Evolutionary conservation across 2,888 invertebrate species (phyloP), one percentile per base, ranked within the genome.

Genomic region (Sinodicranocentrus sp.): DNA sequence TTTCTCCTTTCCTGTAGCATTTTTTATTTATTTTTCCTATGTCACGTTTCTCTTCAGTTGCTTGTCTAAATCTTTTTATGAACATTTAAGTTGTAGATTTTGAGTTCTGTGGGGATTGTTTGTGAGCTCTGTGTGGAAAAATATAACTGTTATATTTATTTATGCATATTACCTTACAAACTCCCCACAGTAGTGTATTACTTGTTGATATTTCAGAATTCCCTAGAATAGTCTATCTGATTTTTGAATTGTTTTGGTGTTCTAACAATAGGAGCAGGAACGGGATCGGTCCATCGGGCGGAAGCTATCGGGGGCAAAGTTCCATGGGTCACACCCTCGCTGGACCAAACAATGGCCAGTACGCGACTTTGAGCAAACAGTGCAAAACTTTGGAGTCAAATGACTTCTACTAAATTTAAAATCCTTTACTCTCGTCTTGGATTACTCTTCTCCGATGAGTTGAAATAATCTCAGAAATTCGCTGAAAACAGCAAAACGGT

Each of bases 311-410:
- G 86, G 84, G 68, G 85, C 80, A 75, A 86, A 87, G 92, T 92
- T 90, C 92, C 92, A 89, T 92, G 93, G 91, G 93, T 93, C 91
- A 93, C 94, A 89, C 92, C 89, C 92, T 92, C 90, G 88, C 92
- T 91, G 94, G 94, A 91, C 94, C 94, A 90, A 94, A 95, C 93
- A 94, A 94, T 90, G 92, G 92, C 90, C 96, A 97, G 94, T 97
- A 97, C 96, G 96, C 96, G 92, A 97, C 96, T 92, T 93, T 97
- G 92, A 96, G 96, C 94, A 96, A 96, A 93, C 96, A 97, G 93
- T 97, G 97, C 94, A 97, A 97, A 93, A 97, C 97, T 90, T 93
- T 97, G 89, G 97, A 97, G 93, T 95, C 96, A 90, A 95, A 94
- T 91, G 96, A 97, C 93, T 97, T 96, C 93, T 97, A 97, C 95